Base-by-base conservation (phyloP, 2,113 vertebrate species). In the Scytalopus superciliaris region DNA sequence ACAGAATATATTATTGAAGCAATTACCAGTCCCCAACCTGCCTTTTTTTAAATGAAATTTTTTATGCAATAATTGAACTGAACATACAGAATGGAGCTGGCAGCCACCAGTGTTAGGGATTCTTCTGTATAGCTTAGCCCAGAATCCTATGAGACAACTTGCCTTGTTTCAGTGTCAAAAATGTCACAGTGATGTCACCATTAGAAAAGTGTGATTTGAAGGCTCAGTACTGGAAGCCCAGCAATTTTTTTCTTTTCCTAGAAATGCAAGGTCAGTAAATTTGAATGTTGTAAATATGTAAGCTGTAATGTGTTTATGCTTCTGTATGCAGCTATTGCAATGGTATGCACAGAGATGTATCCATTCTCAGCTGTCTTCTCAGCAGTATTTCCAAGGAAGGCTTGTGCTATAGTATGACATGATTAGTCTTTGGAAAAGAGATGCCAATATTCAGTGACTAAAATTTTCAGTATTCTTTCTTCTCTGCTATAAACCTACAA, bases 141-240 rank as follows among this genome's bases (percentile, higher is more conserved):
- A 31, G n/a, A 52, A 50, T 42, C 35, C 22, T 40, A 18, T 37
- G 24, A 83, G 37, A 25, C 31, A 64, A 60, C 21, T 76, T 0
- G 1, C 14, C 19, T 62, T 70, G 7, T 78, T 53, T 27, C 4
- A 18, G 28, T 25, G 19, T 60, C 35, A 80, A 78, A 83, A 74
- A 56, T 60, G 10, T 52, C 27, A 49, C 25, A 45, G 21, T 53
- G 37, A 73, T 13, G 19, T 80, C 45, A 60, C 33, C 25, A 76
- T 2, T 73, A 19, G 12, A 90, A 92, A 92, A 73, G 9, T 59
- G 35, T 59, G 16, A 21, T 74, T 92, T 80, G 44, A 90, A 94
- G 78, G 27, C 3, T 67, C 39, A 31, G 0, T 68, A 47, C 28
- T 44, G 21, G 60, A 90, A 90, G 37, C 12, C 9, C 0, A 0